Evolutionary conservation across 2,888 invertebrate species (phyloP).

Genomic region (Myathropa florea): DNA sequence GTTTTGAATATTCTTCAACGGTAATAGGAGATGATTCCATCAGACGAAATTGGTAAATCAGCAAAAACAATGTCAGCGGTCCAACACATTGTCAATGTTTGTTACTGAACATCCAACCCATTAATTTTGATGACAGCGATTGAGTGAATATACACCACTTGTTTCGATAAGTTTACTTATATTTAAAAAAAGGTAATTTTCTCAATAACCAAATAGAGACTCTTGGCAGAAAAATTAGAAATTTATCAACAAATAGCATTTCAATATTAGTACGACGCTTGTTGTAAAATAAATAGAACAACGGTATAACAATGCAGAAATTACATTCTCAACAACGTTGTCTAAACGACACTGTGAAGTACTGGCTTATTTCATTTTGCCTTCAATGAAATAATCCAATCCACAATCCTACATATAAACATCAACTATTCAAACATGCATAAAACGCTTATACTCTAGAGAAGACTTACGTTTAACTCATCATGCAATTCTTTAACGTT

Average conservation of each 20-base stretch:
- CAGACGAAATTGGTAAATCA: background rate
- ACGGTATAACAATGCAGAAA: background rate
- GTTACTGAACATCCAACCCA: too few species aligned
- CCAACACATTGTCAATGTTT: too few species aligned
- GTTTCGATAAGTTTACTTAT: too few species aligned
- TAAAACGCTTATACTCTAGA: background rate
- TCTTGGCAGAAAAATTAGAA: background rate
- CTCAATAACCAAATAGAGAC: background rate
- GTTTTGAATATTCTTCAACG: background rate
- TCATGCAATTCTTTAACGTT: constrained; percentile 50
- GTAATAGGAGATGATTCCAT: background rate
- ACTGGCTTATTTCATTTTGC: background rate
- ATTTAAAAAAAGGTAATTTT: too few species aligned
- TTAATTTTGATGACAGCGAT: too few species aligned
- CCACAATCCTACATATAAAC: background rate
- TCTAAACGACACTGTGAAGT: too few species aligned
- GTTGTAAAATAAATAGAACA: background rate
- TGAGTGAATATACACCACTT: too few species aligned
- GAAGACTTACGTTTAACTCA: constrained; percentile 42
- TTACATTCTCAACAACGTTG: background rate
- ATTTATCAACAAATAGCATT: background rate
- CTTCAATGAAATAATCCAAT: background rate
- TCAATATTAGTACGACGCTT: background rate
- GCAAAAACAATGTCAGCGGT: too few species aligned
- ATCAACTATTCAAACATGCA: constrained; percentile 19